phyloP scores from a whole-genome alignment of 2,888 invertebrate species.

The Margaritifera margaritifera region DNA sequence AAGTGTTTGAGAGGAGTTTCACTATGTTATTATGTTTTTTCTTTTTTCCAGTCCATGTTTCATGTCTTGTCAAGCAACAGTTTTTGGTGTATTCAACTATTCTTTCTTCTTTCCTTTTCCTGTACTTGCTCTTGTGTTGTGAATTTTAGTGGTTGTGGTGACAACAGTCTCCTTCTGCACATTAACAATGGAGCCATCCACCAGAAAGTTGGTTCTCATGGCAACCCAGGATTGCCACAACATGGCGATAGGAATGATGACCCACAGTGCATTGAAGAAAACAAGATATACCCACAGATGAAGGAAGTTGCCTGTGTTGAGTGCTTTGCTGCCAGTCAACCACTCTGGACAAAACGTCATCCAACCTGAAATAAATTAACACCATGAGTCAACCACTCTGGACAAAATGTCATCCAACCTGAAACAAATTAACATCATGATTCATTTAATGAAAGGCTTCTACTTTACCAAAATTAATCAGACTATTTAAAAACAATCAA shows the following conservation, averaged over 20 bases:
- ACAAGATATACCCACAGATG: conserved; percentile 69
- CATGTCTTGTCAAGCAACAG: no score
- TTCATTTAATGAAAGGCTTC: not conserved
- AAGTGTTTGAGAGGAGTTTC: no score
- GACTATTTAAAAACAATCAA: no score
- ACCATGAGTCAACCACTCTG: conserved; percentile 46
- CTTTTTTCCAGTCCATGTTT: no score
- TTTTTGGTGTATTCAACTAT: no score
- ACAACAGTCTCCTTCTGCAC: conserved; percentile 26
- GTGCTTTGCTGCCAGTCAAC: conserved; percentile 62
- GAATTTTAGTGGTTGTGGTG: conserved; percentile 26
- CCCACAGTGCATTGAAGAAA: conserved; percentile 71
- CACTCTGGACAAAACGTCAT: conserved; percentile 67
- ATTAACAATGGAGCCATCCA: conserved; percentile 18
- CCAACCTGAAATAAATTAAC: conserved; percentile 58
- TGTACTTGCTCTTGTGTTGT: conserved; percentile 21
- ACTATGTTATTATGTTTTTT: no score
- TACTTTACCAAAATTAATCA: not conserved
- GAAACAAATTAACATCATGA: conserved; percentile 11
- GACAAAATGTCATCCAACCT: conserved; percentile 72
- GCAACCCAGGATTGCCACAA: conserved; percentile 63
- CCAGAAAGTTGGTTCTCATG: conserved; percentile 21
- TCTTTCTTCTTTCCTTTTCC: no score
- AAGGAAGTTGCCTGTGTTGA: conserved; percentile 60
- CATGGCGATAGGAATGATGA: conserved; percentile 61